Evolutionary conservation across 2,797 vertebrate genomes (phyloP).

Genomic region (Mormyrus proboscirostris): DNA sequence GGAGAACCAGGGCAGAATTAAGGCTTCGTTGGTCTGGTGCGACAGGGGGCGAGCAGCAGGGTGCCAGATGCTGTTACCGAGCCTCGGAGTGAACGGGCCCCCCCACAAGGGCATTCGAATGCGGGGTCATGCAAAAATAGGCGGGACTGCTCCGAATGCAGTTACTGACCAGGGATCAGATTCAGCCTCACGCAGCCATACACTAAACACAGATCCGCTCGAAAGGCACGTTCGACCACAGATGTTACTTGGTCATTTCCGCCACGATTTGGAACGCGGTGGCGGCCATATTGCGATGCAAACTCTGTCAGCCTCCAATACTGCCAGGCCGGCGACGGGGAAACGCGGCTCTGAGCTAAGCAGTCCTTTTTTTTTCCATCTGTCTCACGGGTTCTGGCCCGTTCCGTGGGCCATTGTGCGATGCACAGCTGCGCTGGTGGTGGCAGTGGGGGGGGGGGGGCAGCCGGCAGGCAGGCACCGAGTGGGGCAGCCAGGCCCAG

Average conservation of each 20-base stretch:
- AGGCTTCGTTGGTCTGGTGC: background rate
- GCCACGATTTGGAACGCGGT: background rate
- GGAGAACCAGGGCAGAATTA: background rate
- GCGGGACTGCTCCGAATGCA: constrained; percentile 12
- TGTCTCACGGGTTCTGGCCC: constrained; percentile 4
- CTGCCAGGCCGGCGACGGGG: background rate
- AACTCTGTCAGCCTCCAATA: background rate
- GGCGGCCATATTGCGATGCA: background rate
- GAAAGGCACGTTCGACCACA: background rate
- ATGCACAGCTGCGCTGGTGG: constrained; percentile 53
- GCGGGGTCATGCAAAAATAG: background rate
- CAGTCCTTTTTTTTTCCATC: background rate
- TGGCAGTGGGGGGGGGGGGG: constrained; percentile 26
- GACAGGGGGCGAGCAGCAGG: constrained; percentile 54
- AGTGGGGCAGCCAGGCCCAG: constrained; percentile 46
- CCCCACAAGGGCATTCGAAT: constrained; percentile 37
- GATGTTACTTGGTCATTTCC: background rate
- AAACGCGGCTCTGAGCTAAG: background rate
- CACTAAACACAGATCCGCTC: no score
- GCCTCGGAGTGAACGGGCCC: constrained; percentile 52
- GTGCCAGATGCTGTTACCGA: constrained; percentile 59
- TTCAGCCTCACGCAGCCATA: background rate
- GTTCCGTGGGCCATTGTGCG: constrained; percentile 45
- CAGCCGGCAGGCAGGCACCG: constrained; percentile 26
- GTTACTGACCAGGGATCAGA: background rate